A percentile compares a stretch with the other conserved stretches of the same genome.
Conservation (phyloP, 2,113 vertebrate genomes). For the Oceanites oceanicus region DNA sequence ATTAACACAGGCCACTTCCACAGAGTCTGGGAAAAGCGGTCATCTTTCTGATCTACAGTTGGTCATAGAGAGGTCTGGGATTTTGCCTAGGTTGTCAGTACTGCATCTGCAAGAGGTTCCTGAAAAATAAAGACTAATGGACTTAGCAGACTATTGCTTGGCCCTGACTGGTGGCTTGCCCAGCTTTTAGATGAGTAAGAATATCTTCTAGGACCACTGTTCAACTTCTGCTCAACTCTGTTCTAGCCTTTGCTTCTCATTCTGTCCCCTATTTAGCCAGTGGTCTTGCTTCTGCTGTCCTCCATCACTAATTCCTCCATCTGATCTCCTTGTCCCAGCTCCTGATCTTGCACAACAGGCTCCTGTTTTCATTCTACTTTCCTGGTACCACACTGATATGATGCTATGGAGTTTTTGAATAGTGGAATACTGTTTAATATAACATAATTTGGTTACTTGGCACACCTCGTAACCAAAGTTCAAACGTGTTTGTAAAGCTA, state of each 20-base stretch:
- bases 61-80: not conserved
- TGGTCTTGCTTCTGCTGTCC: not conserved
- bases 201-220: not conserved
- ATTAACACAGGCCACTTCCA: not conserved
- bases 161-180: not conserved
- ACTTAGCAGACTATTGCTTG: not conserved
- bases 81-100: not conserved
- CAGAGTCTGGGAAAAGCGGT: not conserved
- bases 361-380: not conserved
- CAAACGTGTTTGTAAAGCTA: not conserved
- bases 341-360: not conserved
- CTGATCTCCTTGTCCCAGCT: not conserved
- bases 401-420: not conserved
- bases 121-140: not conserved
- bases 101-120: not conserved
- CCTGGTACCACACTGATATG: not conserved
- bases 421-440: not conserved
- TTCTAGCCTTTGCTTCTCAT: not conserved
- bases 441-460: not conserved
- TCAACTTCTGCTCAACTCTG: not conserved
- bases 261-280: not conserved
- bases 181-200: not conserved
- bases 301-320: not conserved
- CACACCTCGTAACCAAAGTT: not conserved
- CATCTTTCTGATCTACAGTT: not conserved